Percentiles rank a stretch among this genome's conserved stretches.
These are phyloP conservation scores for Gymnothorax javanicus DNA, from an alignment of 2,797 vertebrate species.

Conservation along the genomic window DNA sequence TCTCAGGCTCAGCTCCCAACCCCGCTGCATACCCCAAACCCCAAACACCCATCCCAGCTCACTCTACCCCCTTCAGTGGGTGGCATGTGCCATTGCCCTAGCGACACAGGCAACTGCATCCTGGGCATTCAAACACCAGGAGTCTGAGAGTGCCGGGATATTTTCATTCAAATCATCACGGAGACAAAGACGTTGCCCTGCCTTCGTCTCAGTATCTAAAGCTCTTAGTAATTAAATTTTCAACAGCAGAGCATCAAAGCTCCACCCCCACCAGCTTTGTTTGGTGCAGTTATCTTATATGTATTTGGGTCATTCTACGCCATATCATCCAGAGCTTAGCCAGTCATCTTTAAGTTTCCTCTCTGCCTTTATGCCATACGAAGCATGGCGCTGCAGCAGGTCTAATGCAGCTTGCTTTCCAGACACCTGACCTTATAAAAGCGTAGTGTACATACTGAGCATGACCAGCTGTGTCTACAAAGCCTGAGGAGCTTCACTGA, in stretches of 20 bases:
- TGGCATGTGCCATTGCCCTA: constrained; percentile 50
- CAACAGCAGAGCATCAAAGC: not conserved
- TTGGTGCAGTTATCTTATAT: constrained; percentile 42
- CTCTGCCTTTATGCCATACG: constrained; percentile 29
- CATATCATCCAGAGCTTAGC: constrained; percentile 32
- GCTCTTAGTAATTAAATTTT: constrained; percentile 9
- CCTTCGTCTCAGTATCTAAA: constrained; percentile 16
- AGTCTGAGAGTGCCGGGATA: constrained; percentile 30
- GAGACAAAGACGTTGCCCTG: not conserved
- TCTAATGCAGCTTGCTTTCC: not conserved
- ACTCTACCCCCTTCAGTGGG: constrained; percentile 25
- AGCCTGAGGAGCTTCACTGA: not conserved
- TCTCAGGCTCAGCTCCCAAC: constrained; percentile 24
- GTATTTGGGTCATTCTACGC: constrained; percentile 51
- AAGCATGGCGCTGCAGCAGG: not conserved
- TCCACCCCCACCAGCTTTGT: not conserved
- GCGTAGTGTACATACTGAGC: not conserved
- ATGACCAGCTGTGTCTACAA: not conserved
- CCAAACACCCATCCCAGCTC: constrained; percentile 4
- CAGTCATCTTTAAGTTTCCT: constrained; percentile 35
- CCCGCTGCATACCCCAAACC: not conserved
- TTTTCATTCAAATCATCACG: constrained; percentile 33
- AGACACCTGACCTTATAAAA: not conserved
- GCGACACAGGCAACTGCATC: constrained; percentile 35
- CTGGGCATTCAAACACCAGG: constrained; percentile 42